These are phyloP conservation scores for Erebia palarica DNA, from an alignment of 2,888 invertebrate genomes.

Conservation along the genomic window DNA sequence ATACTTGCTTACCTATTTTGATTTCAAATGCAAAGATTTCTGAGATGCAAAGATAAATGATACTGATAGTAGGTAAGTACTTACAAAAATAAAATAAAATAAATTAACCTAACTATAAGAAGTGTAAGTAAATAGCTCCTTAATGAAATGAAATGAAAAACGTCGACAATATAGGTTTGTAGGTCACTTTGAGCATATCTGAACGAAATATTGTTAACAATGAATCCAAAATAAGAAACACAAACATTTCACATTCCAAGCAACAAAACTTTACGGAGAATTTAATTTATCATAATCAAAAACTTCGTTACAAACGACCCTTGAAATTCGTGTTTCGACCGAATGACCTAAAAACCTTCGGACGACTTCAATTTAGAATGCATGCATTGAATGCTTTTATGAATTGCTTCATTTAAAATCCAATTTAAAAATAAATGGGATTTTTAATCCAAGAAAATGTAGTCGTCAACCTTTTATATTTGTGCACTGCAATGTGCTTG, in stretches of 20 bases:
- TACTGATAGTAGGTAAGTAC: too few species aligned
- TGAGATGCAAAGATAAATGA: too few species aligned
- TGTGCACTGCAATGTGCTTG: too few species aligned
- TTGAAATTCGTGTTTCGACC: slow-evolving; percentile 31
- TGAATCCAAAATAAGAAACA: slow-evolving; percentile 9
- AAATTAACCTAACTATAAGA: neutral
- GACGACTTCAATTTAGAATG: slow-evolving; percentile 34
- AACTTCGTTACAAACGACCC: slow-evolving; percentile 34
- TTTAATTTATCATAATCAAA: slow-evolving; percentile 39
- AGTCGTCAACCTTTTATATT: neutral
- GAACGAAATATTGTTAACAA: neutral
- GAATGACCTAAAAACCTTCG: slow-evolving; percentile 38
- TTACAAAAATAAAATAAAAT: too few species aligned
- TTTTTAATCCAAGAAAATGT: slow-evolving; percentile 23
- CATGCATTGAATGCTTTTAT: slow-evolving; percentile 28
- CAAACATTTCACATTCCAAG: slow-evolving; percentile 25
- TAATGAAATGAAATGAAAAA: neutral
- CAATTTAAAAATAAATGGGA: slow-evolving; percentile 28
- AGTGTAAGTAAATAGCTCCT: neutral
- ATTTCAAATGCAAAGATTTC: too few species aligned
- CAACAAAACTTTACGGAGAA: slow-evolving; percentile 29
- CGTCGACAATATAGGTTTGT: neutral
- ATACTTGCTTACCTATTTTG: too few species aligned
- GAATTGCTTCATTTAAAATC: slow-evolving; percentile 25
- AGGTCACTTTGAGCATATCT: neutral